These are phyloP conservation scores for Tympanoctomys barrerae DNA, from an alignment of 2,797 vertebrate species.

Conservation along the genomic window DNA sequence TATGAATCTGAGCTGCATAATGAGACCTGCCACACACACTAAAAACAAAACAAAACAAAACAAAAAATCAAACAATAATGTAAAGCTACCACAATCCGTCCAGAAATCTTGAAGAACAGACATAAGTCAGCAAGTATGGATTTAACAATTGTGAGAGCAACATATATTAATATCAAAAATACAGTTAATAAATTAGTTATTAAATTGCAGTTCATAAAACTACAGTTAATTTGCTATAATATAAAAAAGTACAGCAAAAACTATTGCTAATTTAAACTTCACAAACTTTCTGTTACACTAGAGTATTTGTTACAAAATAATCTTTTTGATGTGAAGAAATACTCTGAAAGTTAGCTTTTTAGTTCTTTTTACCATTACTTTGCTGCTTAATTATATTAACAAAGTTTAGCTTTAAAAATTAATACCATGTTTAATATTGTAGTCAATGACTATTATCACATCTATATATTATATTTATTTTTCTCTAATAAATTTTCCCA, in stretches of 20 bases:
- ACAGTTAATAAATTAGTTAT: too few species aligned
- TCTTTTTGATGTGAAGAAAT: not conserved
- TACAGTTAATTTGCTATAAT: too few species aligned
- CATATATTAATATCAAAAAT: not conserved
- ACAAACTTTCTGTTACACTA: not conserved
- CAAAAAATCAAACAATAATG: not conserved
- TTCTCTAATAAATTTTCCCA: not conserved
- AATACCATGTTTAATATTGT: not conserved
- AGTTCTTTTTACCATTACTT: not conserved
- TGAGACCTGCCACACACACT: too few species aligned
- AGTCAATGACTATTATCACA: not conserved
- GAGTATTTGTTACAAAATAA: not conserved
- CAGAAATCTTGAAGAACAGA: not conserved
- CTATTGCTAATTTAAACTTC: not conserved
- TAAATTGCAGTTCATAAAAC: too few species aligned
- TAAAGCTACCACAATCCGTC: not conserved
- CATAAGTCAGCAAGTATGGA: not conserved
- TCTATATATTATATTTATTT: not conserved
- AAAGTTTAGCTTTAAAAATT: not conserved
- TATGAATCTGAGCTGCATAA: too few species aligned
- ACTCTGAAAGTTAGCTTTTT: not conserved
- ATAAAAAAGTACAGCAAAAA: not conserved
- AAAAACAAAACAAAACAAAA: too few species aligned
- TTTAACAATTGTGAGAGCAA: not conserved
- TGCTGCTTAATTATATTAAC: not conserved